Percentiles rank a stretch among this genome's conserved stretches.
phyloP scores from a whole-genome alignment of 2,113 vertebrate genomes.

The Silurus glanis region DNA sequence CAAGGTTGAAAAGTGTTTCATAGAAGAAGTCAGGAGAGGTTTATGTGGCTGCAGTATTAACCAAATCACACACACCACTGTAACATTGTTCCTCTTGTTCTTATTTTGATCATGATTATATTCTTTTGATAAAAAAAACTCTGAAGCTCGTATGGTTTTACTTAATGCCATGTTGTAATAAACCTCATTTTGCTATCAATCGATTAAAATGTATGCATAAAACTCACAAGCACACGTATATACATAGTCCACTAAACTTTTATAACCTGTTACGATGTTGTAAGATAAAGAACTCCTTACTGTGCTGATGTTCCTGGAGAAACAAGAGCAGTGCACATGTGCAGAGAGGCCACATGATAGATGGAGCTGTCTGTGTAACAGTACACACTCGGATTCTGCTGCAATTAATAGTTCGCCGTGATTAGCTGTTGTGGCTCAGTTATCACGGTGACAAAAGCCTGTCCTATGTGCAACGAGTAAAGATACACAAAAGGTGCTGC shows the following conservation, averaged over 20 bases:
- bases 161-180: background rate
- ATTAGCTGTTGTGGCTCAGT: conserved; percentile 29
- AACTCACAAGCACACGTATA: background rate
- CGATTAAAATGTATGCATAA: background rate
- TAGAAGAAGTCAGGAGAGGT: conserved; percentile 23
- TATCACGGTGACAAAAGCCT: conserved; percentile 43
- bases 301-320: background rate
- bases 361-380: conserved; percentile 20
- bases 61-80: conserved; percentile 1
- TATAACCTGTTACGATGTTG: background rate
- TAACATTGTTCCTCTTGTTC: background rate
- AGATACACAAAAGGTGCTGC: conserved; percentile 32
- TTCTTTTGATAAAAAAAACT: background rate
- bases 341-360: background rate
- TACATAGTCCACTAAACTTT: background rate
- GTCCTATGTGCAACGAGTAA: conserved; percentile 33
- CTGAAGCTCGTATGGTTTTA: background rate
- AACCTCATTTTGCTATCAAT: background rate
- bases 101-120: background rate
- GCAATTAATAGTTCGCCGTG: conserved; percentile 21
- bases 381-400: conserved; percentile 19
- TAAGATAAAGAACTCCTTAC: background rate
- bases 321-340: background rate
- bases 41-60: conserved; percentile 31
- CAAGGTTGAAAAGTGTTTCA: conserved; percentile 31